phyloP scores from a whole-genome alignment of 2,888 invertebrate genomes.

The Syritta pipiens region DNA sequence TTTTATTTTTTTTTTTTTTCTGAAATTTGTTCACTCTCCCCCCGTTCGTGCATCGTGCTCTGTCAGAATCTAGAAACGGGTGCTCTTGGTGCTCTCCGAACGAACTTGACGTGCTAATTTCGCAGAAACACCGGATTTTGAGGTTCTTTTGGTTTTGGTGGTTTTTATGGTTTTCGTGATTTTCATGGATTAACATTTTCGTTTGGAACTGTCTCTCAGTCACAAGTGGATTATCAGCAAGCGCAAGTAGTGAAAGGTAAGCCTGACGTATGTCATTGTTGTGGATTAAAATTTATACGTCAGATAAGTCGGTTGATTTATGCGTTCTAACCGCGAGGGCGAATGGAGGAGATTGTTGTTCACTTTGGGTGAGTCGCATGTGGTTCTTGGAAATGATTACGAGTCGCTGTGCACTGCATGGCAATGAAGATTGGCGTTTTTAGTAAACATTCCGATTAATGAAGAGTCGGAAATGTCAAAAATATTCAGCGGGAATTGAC shows the following conservation, averaged over 20 bases:
- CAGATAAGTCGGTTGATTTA: conserved; percentile 23
- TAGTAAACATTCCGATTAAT: conserved; percentile 6
- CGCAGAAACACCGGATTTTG: too few species aligned
- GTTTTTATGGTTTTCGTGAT: conserved; percentile 30
- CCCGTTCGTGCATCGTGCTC: too few species aligned
- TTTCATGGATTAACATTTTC: conserved; percentile 13
- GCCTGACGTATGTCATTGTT: conserved; percentile 36
- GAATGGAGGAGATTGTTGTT: background rate
- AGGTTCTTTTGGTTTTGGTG: background rate
- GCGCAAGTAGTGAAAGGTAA: conserved; percentile 52
- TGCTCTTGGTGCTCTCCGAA: too few species aligned
- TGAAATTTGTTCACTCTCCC: too few species aligned
- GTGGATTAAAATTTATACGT: conserved; percentile 14
- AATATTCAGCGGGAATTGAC: conserved; percentile 3
- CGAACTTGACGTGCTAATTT: too few species aligned
- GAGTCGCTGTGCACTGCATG: background rate
- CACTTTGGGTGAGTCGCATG: too few species aligned
- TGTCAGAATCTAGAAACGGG: background rate
- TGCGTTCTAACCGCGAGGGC: background rate
- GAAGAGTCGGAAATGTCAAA: conserved; percentile 21
- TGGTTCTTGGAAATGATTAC: too few species aligned
- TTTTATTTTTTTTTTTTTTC: conserved; percentile 9
- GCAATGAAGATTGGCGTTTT: conserved; percentile 3
- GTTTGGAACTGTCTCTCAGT: conserved; percentile 33
- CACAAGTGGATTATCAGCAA: conserved; percentile 48